Conservation (phyloP, 2,888 invertebrate genomes). For the Dolichomitus sp. region DNA sequence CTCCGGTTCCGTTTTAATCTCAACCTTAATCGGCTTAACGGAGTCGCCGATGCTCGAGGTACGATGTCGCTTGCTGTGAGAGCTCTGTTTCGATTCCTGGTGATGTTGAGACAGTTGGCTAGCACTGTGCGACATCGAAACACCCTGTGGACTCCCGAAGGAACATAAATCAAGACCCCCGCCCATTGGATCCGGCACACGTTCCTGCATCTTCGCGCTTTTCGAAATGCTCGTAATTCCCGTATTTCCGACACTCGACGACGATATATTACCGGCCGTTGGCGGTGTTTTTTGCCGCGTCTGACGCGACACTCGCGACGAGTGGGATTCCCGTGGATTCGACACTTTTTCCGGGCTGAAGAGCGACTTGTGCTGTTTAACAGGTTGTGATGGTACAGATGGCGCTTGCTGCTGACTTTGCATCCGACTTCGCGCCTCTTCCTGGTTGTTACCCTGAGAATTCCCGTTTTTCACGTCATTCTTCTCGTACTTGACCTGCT, state of each 20-base stretch:
- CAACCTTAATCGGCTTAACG: not conserved
- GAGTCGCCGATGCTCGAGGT: conserved; percentile 70
- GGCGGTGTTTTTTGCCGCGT: conserved; percentile 88
- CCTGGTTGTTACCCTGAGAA: conserved; percentile 58
- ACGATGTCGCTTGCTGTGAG: conserved; percentile 77
- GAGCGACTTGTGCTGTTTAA: conserved; percentile 86
- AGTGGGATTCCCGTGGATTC: conserved; percentile 85
- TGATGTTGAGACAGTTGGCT: conserved; percentile 5
- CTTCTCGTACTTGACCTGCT: conserved; percentile 65
- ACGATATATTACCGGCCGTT: conserved; percentile 81
- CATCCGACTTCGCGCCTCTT: conserved; percentile 68
- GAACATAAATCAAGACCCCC: conserved; percentile 73
- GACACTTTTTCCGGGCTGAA: conserved; percentile 90
- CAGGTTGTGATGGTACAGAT: conserved; percentile 76
- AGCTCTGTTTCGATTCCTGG: conserved; percentile 34
- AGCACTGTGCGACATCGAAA: not conserved
- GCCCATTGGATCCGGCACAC: conserved; percentile 57
- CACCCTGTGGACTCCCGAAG: conserved; percentile 68
- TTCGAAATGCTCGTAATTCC: conserved; percentile 16
- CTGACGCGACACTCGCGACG: conserved; percentile 85
- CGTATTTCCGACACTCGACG: conserved; percentile 71
- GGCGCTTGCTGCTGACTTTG: conserved; percentile 8
- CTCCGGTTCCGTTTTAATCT: conserved; percentile 57
- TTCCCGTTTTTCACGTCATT: conserved; percentile 77
- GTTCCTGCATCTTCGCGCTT: conserved; percentile 64